Percentiles rank a stretch among this genome's conserved stretches.
Evolutionary conservation across 1,140 invertebrate species (phyloP).

Genomic region (Pararge aegeria): DNA sequence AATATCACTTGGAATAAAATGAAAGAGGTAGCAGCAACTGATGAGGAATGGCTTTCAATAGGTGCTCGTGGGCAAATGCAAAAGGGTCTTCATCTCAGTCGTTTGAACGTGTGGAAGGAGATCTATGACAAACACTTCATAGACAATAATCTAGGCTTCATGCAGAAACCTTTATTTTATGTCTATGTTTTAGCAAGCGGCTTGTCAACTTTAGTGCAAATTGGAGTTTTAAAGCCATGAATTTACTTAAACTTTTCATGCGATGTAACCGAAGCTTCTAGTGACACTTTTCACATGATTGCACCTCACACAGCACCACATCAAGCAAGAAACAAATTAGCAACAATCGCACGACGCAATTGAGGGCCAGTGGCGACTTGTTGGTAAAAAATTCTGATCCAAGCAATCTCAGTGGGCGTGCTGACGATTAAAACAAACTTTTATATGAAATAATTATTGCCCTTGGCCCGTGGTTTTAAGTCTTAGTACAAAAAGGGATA

Average conservation of each 20-base stretch:
- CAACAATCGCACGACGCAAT: too few species aligned
- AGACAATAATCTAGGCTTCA: conserved; percentile 34
- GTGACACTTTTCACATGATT: too few species aligned
- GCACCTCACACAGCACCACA: too few species aligned
- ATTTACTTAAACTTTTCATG: not conserved
- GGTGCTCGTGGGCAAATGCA: conserved; percentile 21
- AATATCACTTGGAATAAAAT: conserved; percentile 40
- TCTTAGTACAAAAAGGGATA: too few species aligned
- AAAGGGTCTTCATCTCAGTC: conserved; percentile 40
- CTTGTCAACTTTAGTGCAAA: not conserved
- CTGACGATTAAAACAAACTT: too few species aligned
- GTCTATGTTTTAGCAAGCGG: conserved; percentile 8
- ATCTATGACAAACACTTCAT: conserved; percentile 53
- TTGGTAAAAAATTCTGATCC: too few species aligned
- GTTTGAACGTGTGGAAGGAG: conserved; percentile 51
- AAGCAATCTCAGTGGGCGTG: too few species aligned
- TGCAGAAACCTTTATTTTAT: conserved; percentile 9
- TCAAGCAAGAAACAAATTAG: too few species aligned
- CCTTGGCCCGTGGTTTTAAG: too few species aligned
- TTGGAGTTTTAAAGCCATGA: not conserved
- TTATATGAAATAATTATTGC: too few species aligned
- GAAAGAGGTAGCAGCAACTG: conserved; percentile 9
- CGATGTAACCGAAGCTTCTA: too few species aligned
- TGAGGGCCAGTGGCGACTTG: too few species aligned
- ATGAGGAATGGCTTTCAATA: conserved; percentile 49